Conservation (phyloP, 2,888 invertebrate species). For the Caenorhabditis sp. region DNA sequence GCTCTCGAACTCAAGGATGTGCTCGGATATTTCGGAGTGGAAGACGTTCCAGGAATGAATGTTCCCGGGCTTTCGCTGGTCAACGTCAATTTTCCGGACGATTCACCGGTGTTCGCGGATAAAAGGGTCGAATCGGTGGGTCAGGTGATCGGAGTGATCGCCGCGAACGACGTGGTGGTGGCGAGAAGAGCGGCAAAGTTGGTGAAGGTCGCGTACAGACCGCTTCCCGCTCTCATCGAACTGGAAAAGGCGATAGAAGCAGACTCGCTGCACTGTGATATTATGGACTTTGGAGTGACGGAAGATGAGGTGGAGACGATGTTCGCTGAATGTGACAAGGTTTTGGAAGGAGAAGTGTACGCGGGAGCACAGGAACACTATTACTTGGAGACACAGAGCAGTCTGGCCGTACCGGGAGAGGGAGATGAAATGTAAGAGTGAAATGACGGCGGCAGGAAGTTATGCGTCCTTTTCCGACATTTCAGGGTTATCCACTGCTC, state of each 20-base stretch:
- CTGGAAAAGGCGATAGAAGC: slow-evolving; percentile 83
- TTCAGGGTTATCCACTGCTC: slow-evolving; percentile 87
- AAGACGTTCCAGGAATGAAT: slow-evolving; percentile 60
- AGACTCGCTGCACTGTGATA: slow-evolving; percentile 43
- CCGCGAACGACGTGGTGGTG: slow-evolving; percentile 84
- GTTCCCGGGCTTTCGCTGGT: slow-evolving; percentile 16
- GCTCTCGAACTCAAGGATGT: slow-evolving; percentile 88
- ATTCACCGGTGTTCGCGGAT: slow-evolving; percentile 90
- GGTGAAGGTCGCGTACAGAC: slow-evolving; percentile 89
- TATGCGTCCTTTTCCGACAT: background rate
- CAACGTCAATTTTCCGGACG: slow-evolving; percentile 82
- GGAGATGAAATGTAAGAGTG: slow-evolving; percentile 83
- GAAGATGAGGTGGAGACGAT: slow-evolving; percentile 56
- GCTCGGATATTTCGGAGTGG: slow-evolving; percentile 85
- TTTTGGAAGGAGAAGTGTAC: slow-evolving; percentile 55
- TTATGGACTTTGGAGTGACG: slow-evolving; percentile 49
- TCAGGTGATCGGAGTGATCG: slow-evolving; percentile 78
- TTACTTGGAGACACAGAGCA: slow-evolving; percentile 80
- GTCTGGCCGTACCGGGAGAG: slow-evolving; percentile 83
- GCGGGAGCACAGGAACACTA: slow-evolving; percentile 79
- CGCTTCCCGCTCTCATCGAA: slow-evolving; percentile 87
- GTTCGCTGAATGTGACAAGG: slow-evolving; percentile 17
- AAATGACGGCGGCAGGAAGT: background rate
- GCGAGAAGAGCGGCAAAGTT: slow-evolving; percentile 89
- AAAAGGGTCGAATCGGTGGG: slow-evolving; percentile 83